Evolutionary conservation across 1,140 invertebrate genomes (phyloP).

Genomic region (Pogonus chalceus): DNA sequence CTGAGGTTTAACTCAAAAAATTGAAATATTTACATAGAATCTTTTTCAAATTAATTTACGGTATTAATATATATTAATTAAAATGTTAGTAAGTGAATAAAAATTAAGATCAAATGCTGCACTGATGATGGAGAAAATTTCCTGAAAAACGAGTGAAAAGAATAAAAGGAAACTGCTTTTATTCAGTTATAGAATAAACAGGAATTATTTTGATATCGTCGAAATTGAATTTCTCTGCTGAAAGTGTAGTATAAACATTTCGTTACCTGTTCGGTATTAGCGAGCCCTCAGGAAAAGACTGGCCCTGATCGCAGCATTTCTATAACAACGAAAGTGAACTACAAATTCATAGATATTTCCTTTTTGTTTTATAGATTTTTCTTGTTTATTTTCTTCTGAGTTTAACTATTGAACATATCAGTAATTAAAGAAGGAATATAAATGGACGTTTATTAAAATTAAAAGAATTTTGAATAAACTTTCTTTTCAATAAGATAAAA

Average conservation of each 20-base stretch:
- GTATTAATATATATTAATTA: too few relatives aligned
- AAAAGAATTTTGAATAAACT: neutral
- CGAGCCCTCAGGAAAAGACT: neutral
- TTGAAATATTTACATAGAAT: too few relatives aligned
- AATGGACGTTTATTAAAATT: neutral
- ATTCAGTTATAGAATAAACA: neutral
- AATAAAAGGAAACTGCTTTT: neutral
- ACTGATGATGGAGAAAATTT: too few relatives aligned
- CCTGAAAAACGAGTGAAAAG: too few relatives aligned
- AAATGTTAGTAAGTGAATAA: too few relatives aligned
- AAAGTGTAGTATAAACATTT: neutral
- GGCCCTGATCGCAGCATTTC: neutral
- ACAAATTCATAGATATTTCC: neutral
- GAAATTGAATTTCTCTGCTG: neutral
- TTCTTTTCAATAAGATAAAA: too few relatives aligned
- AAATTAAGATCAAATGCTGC: too few relatives aligned
- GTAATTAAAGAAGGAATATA: neutral
- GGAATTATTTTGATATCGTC: neutral
- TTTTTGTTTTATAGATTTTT: neutral
- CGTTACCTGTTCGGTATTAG: neutral
- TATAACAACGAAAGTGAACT: neutral
- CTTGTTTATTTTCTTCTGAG: neutral
- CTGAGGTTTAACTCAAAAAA: too few relatives aligned
- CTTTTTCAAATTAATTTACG: too few relatives aligned
- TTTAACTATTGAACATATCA: neutral